Percentiles rank a stretch among this genome's conserved stretches.
phyloP scores from a whole-genome alignment of 2,113 vertebrate species.

The Anguilla rostrata region DNA sequence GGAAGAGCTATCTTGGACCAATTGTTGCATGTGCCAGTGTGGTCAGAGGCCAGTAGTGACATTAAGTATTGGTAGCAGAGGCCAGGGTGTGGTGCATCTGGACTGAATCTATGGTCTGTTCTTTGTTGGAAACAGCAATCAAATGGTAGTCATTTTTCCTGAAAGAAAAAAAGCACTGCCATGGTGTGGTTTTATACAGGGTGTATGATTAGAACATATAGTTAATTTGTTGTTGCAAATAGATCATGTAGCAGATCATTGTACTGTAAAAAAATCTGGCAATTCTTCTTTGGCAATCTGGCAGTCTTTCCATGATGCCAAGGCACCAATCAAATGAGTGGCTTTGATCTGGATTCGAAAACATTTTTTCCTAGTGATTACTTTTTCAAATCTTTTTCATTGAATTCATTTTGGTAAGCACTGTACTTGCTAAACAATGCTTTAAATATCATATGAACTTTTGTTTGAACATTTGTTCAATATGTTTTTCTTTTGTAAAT shows the following conservation, averaged over 20 bases:
- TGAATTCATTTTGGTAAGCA: not conserved
- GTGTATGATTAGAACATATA: not conserved
- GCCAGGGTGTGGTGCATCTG: conserved; percentile 1
- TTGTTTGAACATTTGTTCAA: not conserved
- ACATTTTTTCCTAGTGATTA: no score
- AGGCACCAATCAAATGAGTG: not conserved
- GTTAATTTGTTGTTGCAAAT: not conserved
- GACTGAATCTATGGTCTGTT: not conserved
- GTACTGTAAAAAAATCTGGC: not conserved
- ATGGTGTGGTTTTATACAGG: not conserved
- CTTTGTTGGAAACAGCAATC: not conserved
- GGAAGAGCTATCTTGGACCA: not conserved
- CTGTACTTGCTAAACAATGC: not conserved
- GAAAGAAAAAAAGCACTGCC: not conserved
- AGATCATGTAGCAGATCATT: not conserved
- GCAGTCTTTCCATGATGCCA: not conserved
- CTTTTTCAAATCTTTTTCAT: not conserved
- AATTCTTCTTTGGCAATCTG: not conserved
- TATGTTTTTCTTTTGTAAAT: not conserved
- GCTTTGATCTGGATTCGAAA: no score
- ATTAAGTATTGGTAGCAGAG: not conserved
- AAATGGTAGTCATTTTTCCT: not conserved
- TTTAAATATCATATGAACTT: not conserved
- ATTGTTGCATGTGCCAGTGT: not conserved
- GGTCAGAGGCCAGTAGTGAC: not conserved